Evolutionary conservation across 1,140 invertebrate species (phyloP), one percentile per base, ranked within the genome.

Genomic region (Drosophila tristis): DNA sequence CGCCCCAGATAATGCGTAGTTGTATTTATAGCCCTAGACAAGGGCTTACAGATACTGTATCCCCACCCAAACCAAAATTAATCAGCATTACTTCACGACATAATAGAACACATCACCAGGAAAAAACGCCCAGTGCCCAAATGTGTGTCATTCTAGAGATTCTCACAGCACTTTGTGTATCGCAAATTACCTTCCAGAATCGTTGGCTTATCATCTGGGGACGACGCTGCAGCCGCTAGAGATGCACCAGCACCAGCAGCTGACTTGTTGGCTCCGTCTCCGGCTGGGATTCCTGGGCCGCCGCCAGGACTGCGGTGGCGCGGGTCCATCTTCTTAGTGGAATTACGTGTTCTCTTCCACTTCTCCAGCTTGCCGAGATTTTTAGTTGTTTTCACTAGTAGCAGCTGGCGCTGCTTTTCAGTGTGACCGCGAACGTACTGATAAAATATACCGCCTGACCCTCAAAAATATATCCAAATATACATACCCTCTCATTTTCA

Each of bases 331-430:
- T 85, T 90, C 20, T 91, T 91, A 49, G 90, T 91, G 57, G 90
- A 91, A 54, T 72, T 89, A 4, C 90, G 86, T 13, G 90, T 91
- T 91, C 90, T 91, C 64, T 91, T 91, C 90, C 90, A 91, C 90
- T 91, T 91, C 90, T 91, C 90, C 90, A 91, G 90, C 66, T 91
- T 91, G 73, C 51, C 35, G 54, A 56, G 55, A 56, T 75, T 55
- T 54, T 9, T 3, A 31, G 0, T 31, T 31, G 31, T 20, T 20
- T 20, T 20, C 2, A 20, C 20, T 20, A 20, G 20, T 20, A 20
- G 20, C 20, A 20, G 20, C 20, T 20, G 20, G 20, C 2, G 20
- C 20, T 20, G 20, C 20, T 20, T 1, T 20, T 20, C 20, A 20
- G 20, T 20, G 20, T 20, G 20, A 20, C 20, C 20, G 20, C 20